These are phyloP conservation scores for Synanthedon myopaeformis DNA, from an alignment of 2,888 invertebrate genomes.

Conservation along the genomic window DNA sequence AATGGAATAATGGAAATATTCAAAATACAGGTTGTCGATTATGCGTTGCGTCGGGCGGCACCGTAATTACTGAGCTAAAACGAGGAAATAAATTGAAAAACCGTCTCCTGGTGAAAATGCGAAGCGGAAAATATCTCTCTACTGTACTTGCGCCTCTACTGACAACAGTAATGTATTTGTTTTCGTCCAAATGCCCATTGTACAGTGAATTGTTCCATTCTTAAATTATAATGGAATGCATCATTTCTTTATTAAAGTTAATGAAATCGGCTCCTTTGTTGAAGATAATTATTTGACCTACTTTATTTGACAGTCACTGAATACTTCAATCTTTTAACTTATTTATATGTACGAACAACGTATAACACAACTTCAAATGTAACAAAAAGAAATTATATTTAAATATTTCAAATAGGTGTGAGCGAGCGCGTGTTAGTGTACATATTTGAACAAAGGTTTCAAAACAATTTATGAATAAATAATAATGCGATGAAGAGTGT, in stretches of 20 bases:
- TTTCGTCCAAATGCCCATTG: constrained; percentile 52
- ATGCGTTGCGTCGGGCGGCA: constrained; percentile 38
- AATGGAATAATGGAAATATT: constrained; percentile 14
- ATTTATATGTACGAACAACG: no score
- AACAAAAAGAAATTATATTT: no score
- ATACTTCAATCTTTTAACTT: no score
- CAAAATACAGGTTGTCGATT: constrained; percentile 35
- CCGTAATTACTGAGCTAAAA: constrained; percentile 60
- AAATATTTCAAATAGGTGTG: no score
- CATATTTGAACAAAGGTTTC: no score
- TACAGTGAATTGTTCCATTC: constrained; percentile 35
- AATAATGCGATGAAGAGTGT: no score
- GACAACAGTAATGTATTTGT: constrained; percentile 61
- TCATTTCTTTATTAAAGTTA: constrained; percentile 45
- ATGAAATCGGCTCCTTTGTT: constrained; percentile 17
- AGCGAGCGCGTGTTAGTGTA: no score
- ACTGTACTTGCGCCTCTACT: constrained; percentile 43
- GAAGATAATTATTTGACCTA: no score
- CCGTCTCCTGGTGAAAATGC: constrained; percentile 51
- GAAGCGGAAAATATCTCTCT: constrained; percentile 50
- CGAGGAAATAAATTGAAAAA: constrained; percentile 65
- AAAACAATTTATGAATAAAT: no score
- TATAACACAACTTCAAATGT: no score
- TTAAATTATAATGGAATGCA: constrained; percentile 19
- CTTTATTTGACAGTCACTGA: no score